Evolutionary conservation across 2,797 vertebrate genomes (phyloP).

Genomic region (Staurois parvus): DNA sequence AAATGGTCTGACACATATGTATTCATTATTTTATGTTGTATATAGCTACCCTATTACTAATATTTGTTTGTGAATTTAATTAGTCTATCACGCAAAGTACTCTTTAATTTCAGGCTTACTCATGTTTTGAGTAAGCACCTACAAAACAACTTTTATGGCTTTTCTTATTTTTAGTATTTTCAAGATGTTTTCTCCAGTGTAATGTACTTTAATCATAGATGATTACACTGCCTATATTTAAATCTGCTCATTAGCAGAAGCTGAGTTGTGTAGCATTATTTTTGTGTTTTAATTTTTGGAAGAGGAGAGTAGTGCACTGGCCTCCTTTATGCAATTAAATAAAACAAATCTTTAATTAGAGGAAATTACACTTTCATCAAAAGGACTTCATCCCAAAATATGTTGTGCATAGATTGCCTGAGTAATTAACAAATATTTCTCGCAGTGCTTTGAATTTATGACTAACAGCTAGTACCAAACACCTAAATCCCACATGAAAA

Average conservation of each 20-base stretch:
- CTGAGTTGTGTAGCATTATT: neutral
- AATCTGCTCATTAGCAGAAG: constrained; percentile 4
- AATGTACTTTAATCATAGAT: neutral
- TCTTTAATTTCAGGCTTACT: neutral
- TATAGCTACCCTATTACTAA: too few species aligned
- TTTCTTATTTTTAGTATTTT: neutral
- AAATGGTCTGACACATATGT: too few species aligned
- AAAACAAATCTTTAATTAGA: constrained; percentile 52
- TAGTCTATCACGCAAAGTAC: too few species aligned
- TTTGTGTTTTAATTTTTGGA: constrained; percentile 2
- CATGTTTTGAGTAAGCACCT: neutral
- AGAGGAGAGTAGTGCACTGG: neutral
- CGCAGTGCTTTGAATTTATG: constrained; percentile 32
- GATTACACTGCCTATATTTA: neutral
- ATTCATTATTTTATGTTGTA: too few species aligned
- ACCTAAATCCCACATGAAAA: constrained; percentile 42
- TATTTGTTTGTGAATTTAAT: too few species aligned
- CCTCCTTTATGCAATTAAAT: constrained; percentile 39
- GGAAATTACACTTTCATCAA: constrained; percentile 44
- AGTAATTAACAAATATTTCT: constrained; percentile 44
- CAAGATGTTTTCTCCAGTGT: constrained; percentile 6
- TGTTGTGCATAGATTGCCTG: constrained; percentile 37
- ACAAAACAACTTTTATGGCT: neutral
- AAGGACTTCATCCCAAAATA: constrained; percentile 25
- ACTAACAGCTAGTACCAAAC: constrained; percentile 4